A percentile compares a stretch with the other conserved stretches of the same genome.
These are phyloP conservation scores for Chelon labrosus DNA, from an alignment of 2,797 vertebrate genomes.

Conservation along the genomic window DNA sequence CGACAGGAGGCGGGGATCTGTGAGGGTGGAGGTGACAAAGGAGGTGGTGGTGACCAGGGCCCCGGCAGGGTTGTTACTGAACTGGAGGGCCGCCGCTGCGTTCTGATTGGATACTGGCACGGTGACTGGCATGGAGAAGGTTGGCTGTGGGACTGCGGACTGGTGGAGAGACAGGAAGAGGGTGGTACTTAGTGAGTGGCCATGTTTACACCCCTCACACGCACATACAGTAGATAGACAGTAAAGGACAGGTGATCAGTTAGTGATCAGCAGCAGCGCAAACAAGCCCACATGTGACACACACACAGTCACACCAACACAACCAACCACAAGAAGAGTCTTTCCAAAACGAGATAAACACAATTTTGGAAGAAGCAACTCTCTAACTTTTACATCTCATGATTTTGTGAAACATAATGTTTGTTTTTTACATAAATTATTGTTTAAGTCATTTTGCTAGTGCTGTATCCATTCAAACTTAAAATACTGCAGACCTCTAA, in stretches of 20 bases:
- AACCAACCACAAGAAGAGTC: constrained; percentile 27
- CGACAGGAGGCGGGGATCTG: constrained; percentile 95
- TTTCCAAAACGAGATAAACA: constrained; percentile 42
- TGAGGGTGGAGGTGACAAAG: constrained; percentile 93
- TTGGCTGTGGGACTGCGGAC: constrained; percentile 93
- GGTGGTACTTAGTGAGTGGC: constrained; percentile 44
- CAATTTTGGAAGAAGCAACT: too few species aligned
- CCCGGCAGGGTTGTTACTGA: constrained; percentile 93
- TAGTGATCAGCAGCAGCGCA: constrained; percentile 66
- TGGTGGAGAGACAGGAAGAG: constrained; percentile 76
- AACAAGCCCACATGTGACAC: constrained; percentile 47
- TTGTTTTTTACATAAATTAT: not conserved
- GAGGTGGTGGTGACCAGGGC: constrained; percentile 93
- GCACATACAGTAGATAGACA: not conserved
- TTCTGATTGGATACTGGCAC: constrained; percentile 96
- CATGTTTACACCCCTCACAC: not conserved
- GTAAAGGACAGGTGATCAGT: constrained; percentile 47
- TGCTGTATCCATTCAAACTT: not conserved
- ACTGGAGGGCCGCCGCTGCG: constrained; percentile 85
- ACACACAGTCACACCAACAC: constrained; percentile 23
- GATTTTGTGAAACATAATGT: too few species aligned
- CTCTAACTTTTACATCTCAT: not conserved
- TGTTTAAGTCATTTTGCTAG: not conserved
- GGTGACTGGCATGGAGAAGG: constrained; percentile 97
- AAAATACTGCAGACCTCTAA: not conserved